Base-by-base conservation (phyloP, 2,113 vertebrate species). In the Stictonetta naevosa region DNA sequence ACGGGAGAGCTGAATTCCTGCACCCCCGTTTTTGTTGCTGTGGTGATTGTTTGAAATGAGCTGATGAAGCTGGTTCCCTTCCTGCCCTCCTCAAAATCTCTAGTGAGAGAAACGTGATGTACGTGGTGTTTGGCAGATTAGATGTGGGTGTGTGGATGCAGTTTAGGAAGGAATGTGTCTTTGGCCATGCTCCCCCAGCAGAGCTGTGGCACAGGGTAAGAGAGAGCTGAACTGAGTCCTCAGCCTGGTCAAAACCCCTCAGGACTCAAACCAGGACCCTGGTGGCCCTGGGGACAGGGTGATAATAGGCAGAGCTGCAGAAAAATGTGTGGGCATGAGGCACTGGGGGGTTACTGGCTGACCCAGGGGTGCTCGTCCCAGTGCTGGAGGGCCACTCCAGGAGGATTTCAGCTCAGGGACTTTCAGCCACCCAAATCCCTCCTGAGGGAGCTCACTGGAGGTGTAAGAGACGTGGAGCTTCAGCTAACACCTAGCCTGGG, bases 21-120 rank as follows among this genome's bases (percentile, higher is more conserved):
- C n/a, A 76, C 15, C 31, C 3, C 25, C 68, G 50, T 29, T 93
- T 88, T 88, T 93, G 86, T 82, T 93, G 86, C 93, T 90, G 69
- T 17, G 53, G 69, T 66, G 88, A 92, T 78, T 58, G 74, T 78
- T 40, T 82, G 48, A 84, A 91, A 44, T 0, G 4, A 76, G 73
- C 26, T 26, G n/a, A 75, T 0, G 0, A 79, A 75, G 33, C 88
- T 78, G 36, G 0, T 0, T 89, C n/a, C 75, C 56, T 38, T 76
- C 52, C 86, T 22, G 33, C 29, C 13, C 10, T 66, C 62, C 34
- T 59, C 52, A 12, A 60, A 78, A 84, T 2, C 18, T 48, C 34
- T 66, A 6, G 0, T 1, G 7, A 25, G 36, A 90, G 55, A 85
- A 90, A 53, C 0, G 3, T 1, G 31, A 36, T 15, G 4, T 7